Percentiles rank a stretch among this genome's conserved stretches.
Evolutionary conservation across 2,113 vertebrate species (phyloP).

Genomic region (Gnathonemus longibarbis): DNA sequence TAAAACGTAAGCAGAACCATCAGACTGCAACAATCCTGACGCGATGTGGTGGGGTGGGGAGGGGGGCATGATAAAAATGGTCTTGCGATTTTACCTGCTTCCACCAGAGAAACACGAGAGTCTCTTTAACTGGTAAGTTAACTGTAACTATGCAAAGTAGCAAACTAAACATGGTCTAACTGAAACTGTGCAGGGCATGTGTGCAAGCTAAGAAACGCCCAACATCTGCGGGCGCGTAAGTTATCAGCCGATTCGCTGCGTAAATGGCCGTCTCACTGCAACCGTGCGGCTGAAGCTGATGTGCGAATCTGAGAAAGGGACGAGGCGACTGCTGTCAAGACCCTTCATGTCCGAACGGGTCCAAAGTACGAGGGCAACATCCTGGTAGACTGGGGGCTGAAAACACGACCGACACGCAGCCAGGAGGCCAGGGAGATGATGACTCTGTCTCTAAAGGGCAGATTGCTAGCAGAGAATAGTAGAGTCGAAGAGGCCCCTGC

Average conservation of each 20-base stretch:
- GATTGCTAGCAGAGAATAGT: background rate
- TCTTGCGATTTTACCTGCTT: background rate
- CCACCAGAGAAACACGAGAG: background rate
- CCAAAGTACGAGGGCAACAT: background rate
- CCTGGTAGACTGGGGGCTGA: background rate
- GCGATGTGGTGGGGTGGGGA: background rate
- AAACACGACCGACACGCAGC: background rate
- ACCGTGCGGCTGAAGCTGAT: background rate
- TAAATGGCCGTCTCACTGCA: background rate
- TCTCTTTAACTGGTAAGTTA: background rate
- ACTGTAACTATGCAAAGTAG: background rate
- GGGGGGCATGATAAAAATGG: background rate
- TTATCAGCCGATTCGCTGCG: background rate
- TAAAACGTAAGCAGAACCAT: background rate
- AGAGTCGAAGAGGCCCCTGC: background rate
- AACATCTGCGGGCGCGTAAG: background rate
- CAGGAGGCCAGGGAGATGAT: background rate
- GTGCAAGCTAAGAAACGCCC: background rate
- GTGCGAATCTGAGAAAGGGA: background rate
- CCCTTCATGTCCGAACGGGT: background rate
- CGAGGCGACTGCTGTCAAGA: background rate
- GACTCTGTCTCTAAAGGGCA: background rate
- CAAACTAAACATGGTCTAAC: background rate
- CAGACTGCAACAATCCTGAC: background rate
- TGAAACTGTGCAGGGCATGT: background rate